Base-by-base conservation (phyloP, 1,140 invertebrate species). In the Chionoecetes opilio region DNA sequence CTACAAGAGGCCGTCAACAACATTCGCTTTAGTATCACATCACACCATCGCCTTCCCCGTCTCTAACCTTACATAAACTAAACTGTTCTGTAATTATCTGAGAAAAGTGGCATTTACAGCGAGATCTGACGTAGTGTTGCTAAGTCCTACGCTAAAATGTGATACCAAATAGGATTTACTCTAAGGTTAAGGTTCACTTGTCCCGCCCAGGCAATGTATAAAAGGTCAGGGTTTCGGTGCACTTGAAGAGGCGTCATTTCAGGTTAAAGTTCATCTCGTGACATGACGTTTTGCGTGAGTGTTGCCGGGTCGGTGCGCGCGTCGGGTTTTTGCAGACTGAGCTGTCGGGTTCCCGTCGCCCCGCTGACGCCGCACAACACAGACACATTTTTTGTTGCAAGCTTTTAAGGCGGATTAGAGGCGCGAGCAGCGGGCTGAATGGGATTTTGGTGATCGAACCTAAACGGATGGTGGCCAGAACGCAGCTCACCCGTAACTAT, bases 401-500 rank as follows among this genome's bases (percentile, higher is more conserved):
- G 63, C 63, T 75, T 75, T n/a, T 75, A 75, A 75, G 63, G 63
- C 63, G 63, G 63, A 75, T 75, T 75, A 75, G 63, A 75, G n/a
- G 63, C 63, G 63, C 63, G 63, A 75, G 63, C 63, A 75, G 63
- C 63, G 63, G 63, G 21, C 63, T 75, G 63, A 75, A 75, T 75
- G 63, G 63, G n/a, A 21, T 75, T 75, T 75, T 75, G 63, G 63
- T 75, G 63, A 75, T 75, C n/a, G 63, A 75, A 75, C 63, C 63
- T 75, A 75, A 75, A 75, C n/a, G 63, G 63, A 75, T 75, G 63
- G 63, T 75, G 11, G 63, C 11, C 63, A n/a, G 63, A 21, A 5
- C 63, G 21, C 63, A 75, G 63, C 63, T 75, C 63, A 75, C 63
- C 63, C 26, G 63, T 21, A 75, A 17, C n/a, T 26, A n/a, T 75